Conservation (phyloP, 2,888 invertebrate species). For the Danaus chrysippus region DNA sequence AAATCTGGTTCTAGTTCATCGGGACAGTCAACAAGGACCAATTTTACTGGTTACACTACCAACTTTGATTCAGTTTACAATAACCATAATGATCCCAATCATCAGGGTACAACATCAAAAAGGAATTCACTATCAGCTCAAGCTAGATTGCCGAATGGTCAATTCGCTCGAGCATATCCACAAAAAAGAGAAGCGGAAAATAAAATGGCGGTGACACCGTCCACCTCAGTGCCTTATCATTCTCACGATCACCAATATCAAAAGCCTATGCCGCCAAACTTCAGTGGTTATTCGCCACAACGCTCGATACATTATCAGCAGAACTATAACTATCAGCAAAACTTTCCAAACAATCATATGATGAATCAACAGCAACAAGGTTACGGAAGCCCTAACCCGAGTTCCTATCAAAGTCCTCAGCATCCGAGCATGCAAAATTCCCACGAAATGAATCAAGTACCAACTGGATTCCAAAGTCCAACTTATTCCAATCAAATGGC, state of each 20-base stretch:
- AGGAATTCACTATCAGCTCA: conserved; percentile 61
- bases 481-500: conserved; percentile 65
- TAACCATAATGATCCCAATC: conserved; percentile 59
- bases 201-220: conserved; percentile 41
- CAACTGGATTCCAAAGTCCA: conserved; percentile 67
- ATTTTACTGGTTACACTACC: conserved; percentile 68
- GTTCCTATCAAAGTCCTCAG: conserved; percentile 65
- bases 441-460: conserved; percentile 60
- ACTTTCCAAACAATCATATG: conserved; percentile 59
- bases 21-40: conserved; percentile 70
- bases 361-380: conserved; percentile 56
- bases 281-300: conserved; percentile 66
- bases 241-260: conserved; percentile 74
- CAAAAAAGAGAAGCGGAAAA: conserved; percentile 59
- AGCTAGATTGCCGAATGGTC: conserved; percentile 61
- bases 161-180: conserved; percentile 56
- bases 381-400: conserved; percentile 60
- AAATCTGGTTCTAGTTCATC: conserved; percentile 76
- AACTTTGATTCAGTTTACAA: conserved; percentile 72
- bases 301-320: conserved; percentile 63
- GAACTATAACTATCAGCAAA: conserved; percentile 64
- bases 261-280: conserved; percentile 55
- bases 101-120: conserved; percentile 60
- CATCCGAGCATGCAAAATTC: conserved; percentile 67
- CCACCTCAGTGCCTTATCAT: conserved; percentile 57